Conservation (phyloP, 2,888 invertebrate species). For the Pristionchus fissidentatus region DNA sequence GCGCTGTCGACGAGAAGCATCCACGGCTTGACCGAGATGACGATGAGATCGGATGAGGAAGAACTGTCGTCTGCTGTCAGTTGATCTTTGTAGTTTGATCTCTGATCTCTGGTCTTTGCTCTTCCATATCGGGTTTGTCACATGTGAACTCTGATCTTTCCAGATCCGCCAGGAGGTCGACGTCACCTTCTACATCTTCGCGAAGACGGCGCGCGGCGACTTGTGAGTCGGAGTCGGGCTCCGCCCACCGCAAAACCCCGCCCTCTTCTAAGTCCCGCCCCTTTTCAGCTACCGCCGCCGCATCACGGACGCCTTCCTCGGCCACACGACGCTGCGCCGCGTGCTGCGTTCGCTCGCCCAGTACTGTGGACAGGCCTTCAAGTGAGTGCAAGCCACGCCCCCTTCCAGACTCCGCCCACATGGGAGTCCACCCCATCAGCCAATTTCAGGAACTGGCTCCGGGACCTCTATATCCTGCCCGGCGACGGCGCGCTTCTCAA, state of each 20-base stretch:
- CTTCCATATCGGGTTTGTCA: not conserved
- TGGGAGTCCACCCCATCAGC: no score
- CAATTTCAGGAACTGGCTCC: slow-evolving; percentile 18
- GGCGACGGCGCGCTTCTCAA: not conserved
- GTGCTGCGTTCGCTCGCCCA: not conserved
- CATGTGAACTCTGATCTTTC: slow-evolving; percentile 1
- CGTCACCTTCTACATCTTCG: slow-evolving; percentile 38
- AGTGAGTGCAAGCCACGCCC: not conserved
- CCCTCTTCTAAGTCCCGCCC: not conserved
- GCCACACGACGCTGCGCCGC: not conserved
- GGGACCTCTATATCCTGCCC: slow-evolving; percentile 5
- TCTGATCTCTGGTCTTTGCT: not conserved
- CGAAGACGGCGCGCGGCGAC: not conserved
- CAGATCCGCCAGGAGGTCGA: slow-evolving; percentile 23
- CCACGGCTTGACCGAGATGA: no score
- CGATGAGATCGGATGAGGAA: no score
- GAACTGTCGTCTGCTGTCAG: no score
- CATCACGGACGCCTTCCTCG: not conserved
- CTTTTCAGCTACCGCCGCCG: slow-evolving; percentile 32
- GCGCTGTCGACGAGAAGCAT: no score
- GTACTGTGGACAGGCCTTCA: not conserved
- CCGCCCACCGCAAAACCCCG: no score
- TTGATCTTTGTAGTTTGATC: no score
- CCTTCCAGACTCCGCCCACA: not conserved
- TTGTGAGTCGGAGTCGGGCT: no score